phyloP scores from a whole-genome alignment of 1,140 invertebrate species.

The Paracyclopina nana region DNA sequence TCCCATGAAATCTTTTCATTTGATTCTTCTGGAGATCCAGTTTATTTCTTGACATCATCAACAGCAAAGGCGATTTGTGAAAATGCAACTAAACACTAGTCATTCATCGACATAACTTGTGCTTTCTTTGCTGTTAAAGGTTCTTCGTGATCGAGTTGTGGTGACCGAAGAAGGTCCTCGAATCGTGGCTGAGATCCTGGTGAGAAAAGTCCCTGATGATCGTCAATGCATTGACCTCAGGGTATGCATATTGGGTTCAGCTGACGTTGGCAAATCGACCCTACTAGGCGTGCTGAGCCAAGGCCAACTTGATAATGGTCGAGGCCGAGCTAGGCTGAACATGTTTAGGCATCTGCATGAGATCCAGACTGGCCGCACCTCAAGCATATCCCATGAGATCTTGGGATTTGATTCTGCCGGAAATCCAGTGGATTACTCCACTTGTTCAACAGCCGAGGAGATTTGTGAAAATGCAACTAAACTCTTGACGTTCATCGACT shows the following conservation, averaged over 20 bases:
- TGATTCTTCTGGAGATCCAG: conserved; percentile 43
- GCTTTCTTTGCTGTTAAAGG: too few species aligned
- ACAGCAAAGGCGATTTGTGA: conserved; percentile 88
- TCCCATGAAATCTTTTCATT: conserved; percentile 95
- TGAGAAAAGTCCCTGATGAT: conserved; percentile 43
- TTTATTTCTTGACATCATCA: conserved; percentile 74
- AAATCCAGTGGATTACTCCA: conserved; percentile 63
- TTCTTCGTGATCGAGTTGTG: conserved; percentile 38
- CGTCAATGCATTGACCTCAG: conserved; percentile 40
- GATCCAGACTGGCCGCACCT: conserved; percentile 83
- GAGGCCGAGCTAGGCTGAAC: conserved; percentile 78
- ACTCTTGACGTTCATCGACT: conserved; percentile 81
- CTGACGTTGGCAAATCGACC: conserved; percentile 82
- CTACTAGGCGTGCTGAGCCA: conserved; percentile 83
- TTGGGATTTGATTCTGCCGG: conserved; percentile 64
- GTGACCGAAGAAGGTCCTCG: conserved; percentile 24
- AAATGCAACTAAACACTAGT: conserved; percentile 67
- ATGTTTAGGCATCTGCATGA: conserved; percentile 92
- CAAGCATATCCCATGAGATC: conserved; percentile 88
- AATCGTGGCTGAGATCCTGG: conserved; percentile 60
- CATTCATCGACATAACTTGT: conserved; percentile 88
- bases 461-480: conserved; percentile 77
- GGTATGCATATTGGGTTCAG: conserved; percentile 75
- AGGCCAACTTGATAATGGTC: conserved; percentile 41
- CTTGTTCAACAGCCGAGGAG: conserved; percentile 75